Evolutionary conservation across 2,888 invertebrate genomes (phyloP).

Genomic region (Macrosoma leucophasiata): DNA sequence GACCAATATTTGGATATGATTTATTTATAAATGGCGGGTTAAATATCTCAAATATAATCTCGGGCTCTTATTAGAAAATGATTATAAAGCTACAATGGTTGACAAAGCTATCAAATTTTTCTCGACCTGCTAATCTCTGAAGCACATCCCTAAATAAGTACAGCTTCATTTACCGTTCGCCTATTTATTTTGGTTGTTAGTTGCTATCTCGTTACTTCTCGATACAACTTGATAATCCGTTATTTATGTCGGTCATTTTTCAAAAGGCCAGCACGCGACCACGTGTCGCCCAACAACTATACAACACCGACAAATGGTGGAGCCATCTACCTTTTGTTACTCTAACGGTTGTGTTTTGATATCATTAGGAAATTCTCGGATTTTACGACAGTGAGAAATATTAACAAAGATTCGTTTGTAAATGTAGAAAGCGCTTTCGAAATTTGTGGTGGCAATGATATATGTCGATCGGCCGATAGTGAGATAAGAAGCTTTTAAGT

Average conservation of each 20-base stretch:
- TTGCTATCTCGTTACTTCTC: constrained; percentile 58
- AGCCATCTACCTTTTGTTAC: constrained; percentile 61
- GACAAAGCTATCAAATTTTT: no score
- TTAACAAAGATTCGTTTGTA: constrained; percentile 49
- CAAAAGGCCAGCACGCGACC: constrained; percentile 60
- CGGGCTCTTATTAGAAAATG: no score
- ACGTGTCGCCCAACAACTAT: constrained; percentile 40
- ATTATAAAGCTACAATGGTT: no score
- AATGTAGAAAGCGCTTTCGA: constrained; percentile 52
- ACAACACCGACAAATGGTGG: constrained; percentile 49
- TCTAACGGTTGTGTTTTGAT: constrained; percentile 67
- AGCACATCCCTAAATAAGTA: no score
- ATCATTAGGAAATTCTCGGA: constrained; percentile 63
- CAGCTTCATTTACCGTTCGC: constrained; percentile 62
- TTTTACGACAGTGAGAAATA: constrained; percentile 60
- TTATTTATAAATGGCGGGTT: no score
- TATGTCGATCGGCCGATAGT: constrained; percentile 42
- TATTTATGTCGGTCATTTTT: constrained; percentile 69
- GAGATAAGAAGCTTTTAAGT: no score
- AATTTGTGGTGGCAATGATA: constrained; percentile 40
- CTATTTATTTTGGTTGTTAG: constrained; percentile 63
- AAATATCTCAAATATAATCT: no score
- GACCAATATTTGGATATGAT: no score
- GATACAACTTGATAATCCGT: constrained; percentile 70
- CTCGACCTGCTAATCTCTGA: no score